Conservation (phyloP, 2,113 vertebrate genomes). For the Nycticryphes semicollaris region DNA sequence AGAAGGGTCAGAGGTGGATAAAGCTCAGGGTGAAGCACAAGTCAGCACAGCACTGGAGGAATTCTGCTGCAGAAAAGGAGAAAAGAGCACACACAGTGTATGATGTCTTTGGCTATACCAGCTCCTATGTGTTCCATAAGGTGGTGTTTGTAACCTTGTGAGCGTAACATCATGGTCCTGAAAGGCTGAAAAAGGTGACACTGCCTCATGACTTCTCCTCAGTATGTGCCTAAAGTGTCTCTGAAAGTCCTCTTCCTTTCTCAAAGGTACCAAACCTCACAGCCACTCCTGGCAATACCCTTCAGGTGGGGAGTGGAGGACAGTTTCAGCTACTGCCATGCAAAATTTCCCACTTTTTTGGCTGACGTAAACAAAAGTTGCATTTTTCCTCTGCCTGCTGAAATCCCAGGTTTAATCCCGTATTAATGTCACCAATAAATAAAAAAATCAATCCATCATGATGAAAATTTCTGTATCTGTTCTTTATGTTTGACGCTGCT, state of each 20-base stretch:
- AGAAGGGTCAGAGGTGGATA: not conserved
- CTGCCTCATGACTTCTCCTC: not conserved
- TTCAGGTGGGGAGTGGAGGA: not conserved
- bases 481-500: not conserved
- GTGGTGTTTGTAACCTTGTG: too few species aligned
- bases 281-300: not conserved
- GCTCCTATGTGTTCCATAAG: rapidly evolving
- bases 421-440: not conserved
- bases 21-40: not conserved
- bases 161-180: too few species aligned
- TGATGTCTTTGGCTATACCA: rapidly evolving
- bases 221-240: rapidly evolving
- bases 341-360: not conserved
- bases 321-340: not conserved
- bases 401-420: not conserved
- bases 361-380: not conserved
- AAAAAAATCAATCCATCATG: not conserved
- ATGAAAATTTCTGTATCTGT: not conserved
- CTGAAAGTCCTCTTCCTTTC: not conserved
- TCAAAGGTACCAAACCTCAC: not conserved
- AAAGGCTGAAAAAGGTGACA: not conserved
- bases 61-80: too few species aligned
- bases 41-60: not conserved
- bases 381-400: not conserved
- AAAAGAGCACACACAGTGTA: not conserved